These are phyloP conservation scores for Dasysyrphus tricinctus DNA, from an alignment of 2,888 invertebrate genomes.

Conservation along the genomic window DNA sequence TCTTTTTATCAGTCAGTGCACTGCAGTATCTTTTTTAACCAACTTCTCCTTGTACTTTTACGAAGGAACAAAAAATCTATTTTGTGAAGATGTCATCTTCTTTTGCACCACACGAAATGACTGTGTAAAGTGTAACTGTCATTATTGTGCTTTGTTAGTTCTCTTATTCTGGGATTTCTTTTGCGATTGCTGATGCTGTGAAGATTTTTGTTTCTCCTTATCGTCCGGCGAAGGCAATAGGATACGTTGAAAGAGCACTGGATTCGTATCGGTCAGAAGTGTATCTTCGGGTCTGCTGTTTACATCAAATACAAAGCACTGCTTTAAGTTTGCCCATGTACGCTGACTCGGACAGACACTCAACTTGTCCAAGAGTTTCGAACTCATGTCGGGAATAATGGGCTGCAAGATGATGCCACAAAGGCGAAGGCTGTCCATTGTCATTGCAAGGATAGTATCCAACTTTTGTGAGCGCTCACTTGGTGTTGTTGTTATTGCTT, in stretches of 20 bases:
- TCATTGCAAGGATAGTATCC: conserved; percentile 90
- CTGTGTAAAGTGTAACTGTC: conserved; percentile 10
- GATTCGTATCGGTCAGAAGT: conserved; percentile 76
- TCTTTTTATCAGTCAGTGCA: conserved; percentile 6
- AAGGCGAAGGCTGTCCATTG: conserved; percentile 93
- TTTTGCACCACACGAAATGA: not conserved
- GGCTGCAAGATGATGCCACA: conserved; percentile 93
- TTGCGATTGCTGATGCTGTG: conserved; percentile 38
- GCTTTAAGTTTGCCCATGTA: conserved; percentile 84
- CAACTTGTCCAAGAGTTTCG: conserved; percentile 89
- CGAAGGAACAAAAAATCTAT: conserved; percentile 2
- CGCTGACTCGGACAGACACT: conserved; percentile 84
- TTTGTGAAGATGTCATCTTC: not conserved
- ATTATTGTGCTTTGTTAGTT: conserved; percentile 59
- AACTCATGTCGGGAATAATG: conserved; percentile 90
- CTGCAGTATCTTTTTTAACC: not conserved
- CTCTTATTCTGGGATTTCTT: conserved; percentile 53
- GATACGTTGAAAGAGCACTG: conserved; percentile 81
- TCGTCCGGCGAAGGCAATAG: conserved; percentile 77
- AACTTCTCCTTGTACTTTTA: conserved; percentile 1
- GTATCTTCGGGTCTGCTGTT: conserved; percentile 56
- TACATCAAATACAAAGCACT: conserved; percentile 78
- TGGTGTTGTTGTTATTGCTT: conserved; percentile 53
- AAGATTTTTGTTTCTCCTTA: conserved; percentile 45
- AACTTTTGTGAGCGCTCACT: conserved; percentile 85